Percentiles rank a stretch among this genome's conserved stretches.
phyloP scores from a whole-genome alignment of 2,113 vertebrate species.

The Gavialis gangeticus region DNA sequence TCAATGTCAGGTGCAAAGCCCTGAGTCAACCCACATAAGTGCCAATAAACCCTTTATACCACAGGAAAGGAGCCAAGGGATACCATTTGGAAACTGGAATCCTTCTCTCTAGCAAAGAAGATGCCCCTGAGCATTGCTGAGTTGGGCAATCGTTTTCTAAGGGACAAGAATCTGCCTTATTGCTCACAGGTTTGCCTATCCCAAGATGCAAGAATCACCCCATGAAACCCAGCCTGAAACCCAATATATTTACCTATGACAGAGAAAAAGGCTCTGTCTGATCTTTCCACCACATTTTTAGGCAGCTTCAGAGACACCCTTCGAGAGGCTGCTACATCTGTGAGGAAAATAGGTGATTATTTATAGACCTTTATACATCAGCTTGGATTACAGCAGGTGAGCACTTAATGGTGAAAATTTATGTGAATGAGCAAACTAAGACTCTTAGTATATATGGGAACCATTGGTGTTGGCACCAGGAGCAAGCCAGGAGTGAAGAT shows the following conservation, averaged over 20 bases:
- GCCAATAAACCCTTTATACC: background rate
- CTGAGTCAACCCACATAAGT: background rate
- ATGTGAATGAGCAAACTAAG: background rate
- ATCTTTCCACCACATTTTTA: conserved; percentile 80
- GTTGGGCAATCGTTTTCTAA: background rate
- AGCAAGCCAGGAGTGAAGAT: background rate
- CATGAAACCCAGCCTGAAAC: background rate
- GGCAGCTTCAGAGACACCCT: conserved; percentile 76
- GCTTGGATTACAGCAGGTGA: background rate
- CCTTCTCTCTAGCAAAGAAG: background rate
- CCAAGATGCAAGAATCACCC: background rate
- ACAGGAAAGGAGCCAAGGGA: background rate
- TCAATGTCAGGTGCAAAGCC: background rate
- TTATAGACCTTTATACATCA: background rate
- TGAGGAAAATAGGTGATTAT: background rate
- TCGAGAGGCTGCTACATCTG: conserved; percentile 33
- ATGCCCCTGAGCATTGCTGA: background rate
- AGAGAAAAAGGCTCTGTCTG: conserved; percentile 81
- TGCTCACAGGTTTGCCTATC: background rate
- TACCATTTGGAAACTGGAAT: background rate
- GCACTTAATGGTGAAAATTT: background rate
- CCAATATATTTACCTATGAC: conserved; percentile 79
- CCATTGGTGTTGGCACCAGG: background rate
- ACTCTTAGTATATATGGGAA: background rate
- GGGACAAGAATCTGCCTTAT: background rate